A percentile compares a stretch with the other conserved stretches of the same genome.
Conservation (phyloP, 2,113 vertebrate genomes). For the Channa argus region DNA sequence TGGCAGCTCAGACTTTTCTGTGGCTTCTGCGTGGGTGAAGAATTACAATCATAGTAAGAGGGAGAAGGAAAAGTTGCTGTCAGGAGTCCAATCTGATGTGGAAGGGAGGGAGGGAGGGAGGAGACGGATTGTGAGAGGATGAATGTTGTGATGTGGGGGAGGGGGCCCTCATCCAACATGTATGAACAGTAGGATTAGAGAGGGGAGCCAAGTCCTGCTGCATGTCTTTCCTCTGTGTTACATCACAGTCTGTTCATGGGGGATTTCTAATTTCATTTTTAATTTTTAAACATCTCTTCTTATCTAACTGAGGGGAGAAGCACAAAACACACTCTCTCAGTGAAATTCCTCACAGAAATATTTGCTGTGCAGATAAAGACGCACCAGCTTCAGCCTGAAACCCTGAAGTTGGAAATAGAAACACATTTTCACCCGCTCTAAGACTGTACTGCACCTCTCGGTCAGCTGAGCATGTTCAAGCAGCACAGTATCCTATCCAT, state of each 20-base stretch:
- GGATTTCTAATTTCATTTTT: not conserved
- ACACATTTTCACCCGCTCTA: no score
- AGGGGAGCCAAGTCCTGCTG: not conserved
- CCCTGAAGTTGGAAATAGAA: no score
- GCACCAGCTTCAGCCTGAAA: not conserved
- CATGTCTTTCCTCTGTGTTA: slow-evolving; percentile 29
- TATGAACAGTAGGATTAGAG: slow-evolving; percentile 61
- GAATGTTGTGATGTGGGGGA: slow-evolving; percentile 30
- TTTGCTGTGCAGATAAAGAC: slow-evolving; percentile 15
- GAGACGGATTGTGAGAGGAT: slow-evolving; percentile 5
- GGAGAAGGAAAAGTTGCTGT: slow-evolving; percentile 23
- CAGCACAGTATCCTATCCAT: slow-evolving; percentile 30
- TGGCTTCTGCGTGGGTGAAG: slow-evolving; percentile 15
- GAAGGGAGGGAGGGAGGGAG: not conserved
- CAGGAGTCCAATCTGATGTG: slow-evolving; percentile 29
- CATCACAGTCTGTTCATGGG: slow-evolving; percentile 37
- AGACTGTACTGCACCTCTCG: not conserved
- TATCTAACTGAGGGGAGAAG: slow-evolving; percentile 2
- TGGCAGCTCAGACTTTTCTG: slow-evolving; percentile 22
- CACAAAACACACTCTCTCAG: not conserved
- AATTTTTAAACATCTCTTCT: not conserved
- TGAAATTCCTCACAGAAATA: not conserved
- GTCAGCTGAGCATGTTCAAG: slow-evolving; percentile 18
- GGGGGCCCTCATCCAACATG: slow-evolving; percentile 47
- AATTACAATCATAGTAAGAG: slow-evolving; percentile 3